Evolutionary conservation across 2,797 vertebrate species (phyloP), one percentile per base, ranked within the genome.

Genomic region (Molothrus aeneus): DNA sequence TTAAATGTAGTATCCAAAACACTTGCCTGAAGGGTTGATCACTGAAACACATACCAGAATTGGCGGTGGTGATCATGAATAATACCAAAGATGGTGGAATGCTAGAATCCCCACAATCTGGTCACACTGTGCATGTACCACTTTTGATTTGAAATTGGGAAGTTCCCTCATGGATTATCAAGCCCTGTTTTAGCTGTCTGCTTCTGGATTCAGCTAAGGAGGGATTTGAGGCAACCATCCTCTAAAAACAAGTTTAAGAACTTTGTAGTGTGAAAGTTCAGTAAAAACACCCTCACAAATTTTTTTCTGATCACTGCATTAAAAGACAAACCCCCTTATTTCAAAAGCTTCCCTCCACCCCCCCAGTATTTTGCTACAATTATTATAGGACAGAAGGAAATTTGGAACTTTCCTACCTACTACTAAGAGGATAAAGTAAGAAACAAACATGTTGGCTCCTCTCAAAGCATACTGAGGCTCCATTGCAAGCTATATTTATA

Each of bases 31-130:
- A 54, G 36, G 50, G 59, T 28, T 65, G 56, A 7, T 70, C 56
- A 75, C 40, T 56, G 78, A 86, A 90, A 83, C 43, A 61, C 60
- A 65, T 45, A 29, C 25, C 70, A 79, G 24, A 54, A 79, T 4
- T 59, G 22, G 22, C 43, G 9, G 25, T 51, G 24, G 47, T 43
- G 34, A 54, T 47, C 28, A 72, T 19, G 34, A 90, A 29, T 51
- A 90, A 45, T 25, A 50, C 28, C n/a, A 60, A 66, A 85, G 60
- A 38, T 6, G 10, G 57, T 26, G 22, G 68, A 80, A 65, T 47
- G 50, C 32, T 0, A 4, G 22, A 57, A 83, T 36, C 29, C 26
- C 36, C 45, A 59, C 0, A 0, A 66, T 66, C 45, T 2, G 4
- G 32, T 68, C 69, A 74, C 2, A 1, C 21, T 31, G 13, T 70